Conservation (phyloP, 2,113 vertebrate species). For the Lepidiolamprologus cunningtoni region DNA sequence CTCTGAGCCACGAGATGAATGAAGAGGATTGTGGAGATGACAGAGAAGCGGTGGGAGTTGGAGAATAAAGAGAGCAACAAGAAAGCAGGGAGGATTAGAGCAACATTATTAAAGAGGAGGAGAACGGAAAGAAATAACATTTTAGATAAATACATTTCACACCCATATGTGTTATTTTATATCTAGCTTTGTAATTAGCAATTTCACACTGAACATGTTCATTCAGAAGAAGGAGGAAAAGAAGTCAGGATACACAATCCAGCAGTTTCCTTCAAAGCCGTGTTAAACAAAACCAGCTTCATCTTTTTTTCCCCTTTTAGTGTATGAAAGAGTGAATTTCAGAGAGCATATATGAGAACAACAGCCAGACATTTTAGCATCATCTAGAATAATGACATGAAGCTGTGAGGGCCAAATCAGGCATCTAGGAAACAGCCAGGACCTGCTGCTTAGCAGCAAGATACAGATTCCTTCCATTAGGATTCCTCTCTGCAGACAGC, state of each 20-base stretch:
- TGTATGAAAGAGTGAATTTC: background rate
- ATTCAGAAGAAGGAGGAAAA: background rate
- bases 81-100: background rate
- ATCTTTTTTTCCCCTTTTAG: background rate
- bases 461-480: background rate
- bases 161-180: background rate
- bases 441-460: background rate
- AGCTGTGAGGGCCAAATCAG: background rate
- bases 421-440: background rate
- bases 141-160: background rate
- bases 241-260: background rate
- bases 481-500: background rate
- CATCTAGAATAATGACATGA: background rate
- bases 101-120: background rate
- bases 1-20: background rate
- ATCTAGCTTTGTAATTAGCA: background rate
- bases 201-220: background rate
- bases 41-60: background rate
- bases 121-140: background rate
- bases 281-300: background rate
- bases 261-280: background rate
- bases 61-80: background rate
- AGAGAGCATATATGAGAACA: background rate
- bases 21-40: background rate
- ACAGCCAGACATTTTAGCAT: background rate